Percentiles rank a stretch among this genome's conserved stretches.
Evolutionary conservation across 2,113 vertebrate species (phyloP).

Genomic region (Galeopterus variegatus): DNA sequence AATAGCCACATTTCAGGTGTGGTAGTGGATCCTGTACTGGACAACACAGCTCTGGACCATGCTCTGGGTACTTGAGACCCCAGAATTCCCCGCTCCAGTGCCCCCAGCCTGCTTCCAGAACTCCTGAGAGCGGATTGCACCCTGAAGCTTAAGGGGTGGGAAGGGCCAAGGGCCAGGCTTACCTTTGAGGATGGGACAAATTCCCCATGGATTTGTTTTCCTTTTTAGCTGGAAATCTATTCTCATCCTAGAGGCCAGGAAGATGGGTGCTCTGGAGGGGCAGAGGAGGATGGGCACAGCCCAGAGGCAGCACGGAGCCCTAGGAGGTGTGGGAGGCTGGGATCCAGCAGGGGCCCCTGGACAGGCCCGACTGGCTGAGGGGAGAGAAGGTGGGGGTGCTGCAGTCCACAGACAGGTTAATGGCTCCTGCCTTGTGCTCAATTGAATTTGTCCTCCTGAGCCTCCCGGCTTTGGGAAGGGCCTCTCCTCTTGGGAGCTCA

Average conservation of each 20-base stretch:
- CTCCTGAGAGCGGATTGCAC: too few species aligned
- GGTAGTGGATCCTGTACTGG: not conserved
- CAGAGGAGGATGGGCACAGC: not conserved
- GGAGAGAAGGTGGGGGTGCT: not conserved
- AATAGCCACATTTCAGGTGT: not conserved
- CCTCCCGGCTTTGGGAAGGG: slow-evolving; percentile 72
- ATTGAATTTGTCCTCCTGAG: slow-evolving; percentile 85
- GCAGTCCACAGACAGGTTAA: slow-evolving; percentile 89
- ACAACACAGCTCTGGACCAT: not conserved
- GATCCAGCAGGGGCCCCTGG: slow-evolving; percentile 15
- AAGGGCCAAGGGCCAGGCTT: not conserved
- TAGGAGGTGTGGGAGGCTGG: not conserved
- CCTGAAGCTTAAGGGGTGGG: not conserved
- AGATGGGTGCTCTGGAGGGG: not conserved
- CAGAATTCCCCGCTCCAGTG: not conserved
- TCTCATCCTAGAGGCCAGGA: not conserved
- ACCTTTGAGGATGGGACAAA: not conserved
- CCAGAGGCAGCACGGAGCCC: not conserved
- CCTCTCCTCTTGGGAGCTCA: slow-evolving; percentile 62
- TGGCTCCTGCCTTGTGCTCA: slow-evolving; percentile 79
- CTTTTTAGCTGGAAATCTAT: not conserved
- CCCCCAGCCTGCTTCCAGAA: not conserved
- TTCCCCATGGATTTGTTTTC: not conserved
- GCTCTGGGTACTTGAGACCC: not conserved
- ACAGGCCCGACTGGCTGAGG: slow-evolving; percentile 23